phyloP scores from a whole-genome alignment of 2,888 invertebrate genomes.

The Monochamus alternatus region DNA sequence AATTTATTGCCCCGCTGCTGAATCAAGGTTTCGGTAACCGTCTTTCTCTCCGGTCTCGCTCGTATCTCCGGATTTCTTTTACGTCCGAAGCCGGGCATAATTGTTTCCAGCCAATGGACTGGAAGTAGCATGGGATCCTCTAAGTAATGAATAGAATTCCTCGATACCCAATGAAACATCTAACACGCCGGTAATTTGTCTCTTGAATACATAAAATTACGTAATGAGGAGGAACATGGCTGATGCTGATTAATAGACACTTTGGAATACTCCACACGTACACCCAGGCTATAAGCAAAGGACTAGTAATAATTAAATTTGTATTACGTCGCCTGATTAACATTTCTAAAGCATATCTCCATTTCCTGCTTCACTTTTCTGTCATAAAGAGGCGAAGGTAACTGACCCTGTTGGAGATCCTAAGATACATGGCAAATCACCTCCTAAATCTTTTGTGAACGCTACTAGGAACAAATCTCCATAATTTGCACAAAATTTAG shows the following conservation, averaged over 20 bases:
- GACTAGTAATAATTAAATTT: background rate
- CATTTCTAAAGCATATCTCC: background rate
- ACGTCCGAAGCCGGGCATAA: slow-evolving; percentile 26
- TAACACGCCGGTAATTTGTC: background rate
- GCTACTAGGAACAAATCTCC: too few species aligned
- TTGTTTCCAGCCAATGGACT: slow-evolving; percentile 30
- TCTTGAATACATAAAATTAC: background rate
- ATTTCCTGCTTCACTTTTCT: slow-evolving; percentile 2
- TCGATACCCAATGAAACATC: background rate
- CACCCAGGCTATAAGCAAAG: background rate
- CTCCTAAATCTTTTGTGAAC: too few species aligned
- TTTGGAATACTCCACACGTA: slow-evolving; percentile 1
- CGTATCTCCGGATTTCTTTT: slow-evolving; percentile 29
- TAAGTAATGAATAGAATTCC: background rate
- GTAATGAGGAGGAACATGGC: background rate
- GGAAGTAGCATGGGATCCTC: slow-evolving; percentile 10
- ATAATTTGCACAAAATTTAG: too few species aligned
- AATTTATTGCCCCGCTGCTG: slow-evolving; percentile 58
- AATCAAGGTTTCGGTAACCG: slow-evolving; percentile 55
- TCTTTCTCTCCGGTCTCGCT: slow-evolving; percentile 40
- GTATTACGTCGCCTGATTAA: slow-evolving; percentile 8
- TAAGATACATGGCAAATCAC: too few species aligned
- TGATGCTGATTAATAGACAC: background rate
- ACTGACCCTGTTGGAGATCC: background rate
- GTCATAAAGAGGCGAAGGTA: background rate